Base-by-base conservation (phyloP, 2,888 invertebrate genomes). In the Tenthredo notha region DNA sequence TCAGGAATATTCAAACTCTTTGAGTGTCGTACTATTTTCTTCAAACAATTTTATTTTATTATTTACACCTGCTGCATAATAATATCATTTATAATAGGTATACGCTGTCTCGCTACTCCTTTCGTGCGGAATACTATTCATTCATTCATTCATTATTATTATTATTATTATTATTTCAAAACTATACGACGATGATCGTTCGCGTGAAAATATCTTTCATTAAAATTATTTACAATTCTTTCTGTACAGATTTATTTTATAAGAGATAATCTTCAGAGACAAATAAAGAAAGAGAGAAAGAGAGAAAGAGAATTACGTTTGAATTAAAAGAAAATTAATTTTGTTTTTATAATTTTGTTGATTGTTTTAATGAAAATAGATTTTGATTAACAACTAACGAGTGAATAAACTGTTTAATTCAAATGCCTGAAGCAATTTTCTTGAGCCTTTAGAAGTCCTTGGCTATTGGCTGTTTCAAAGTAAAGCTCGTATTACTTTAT, bases 391-490 rank as follows among this genome's bases (percentile, higher is more conserved):
- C n/a, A 21, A 21, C 18, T 54, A 54, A 7, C 18, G 54, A 54
- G n/a, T 40, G 74, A 43, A 25, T 21, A 61, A 61, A 25, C 61
- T 40, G 15, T 40, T 47, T 25, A 40, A 74, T 54, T 47, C 50
- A 1, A 54, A 74, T 25, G 74, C 43, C 40, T 29, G 50, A 33
- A 50, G 25, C 37, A 70, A 70, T 70, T 40, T 37, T 29, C 47
- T 5, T 33, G 18, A n/a, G 29, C 47, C 47, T 47, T 47, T 29
- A 50, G 77, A 15, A 29, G 33, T 77, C 77, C 77, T 77, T 29
- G 77, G 54, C 77, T 77, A 77, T 77, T 77, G 54, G 77, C 50
- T 77, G 77, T 50, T 18, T 77, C 33, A 18, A 33, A 77, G 50
- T 37, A 15, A 18, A 54, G 50, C 77, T 77, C 77, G 54, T 54